phyloP scores from a whole-genome alignment of 1,140 invertebrate genomes.

The Charaxes varanes region DNA sequence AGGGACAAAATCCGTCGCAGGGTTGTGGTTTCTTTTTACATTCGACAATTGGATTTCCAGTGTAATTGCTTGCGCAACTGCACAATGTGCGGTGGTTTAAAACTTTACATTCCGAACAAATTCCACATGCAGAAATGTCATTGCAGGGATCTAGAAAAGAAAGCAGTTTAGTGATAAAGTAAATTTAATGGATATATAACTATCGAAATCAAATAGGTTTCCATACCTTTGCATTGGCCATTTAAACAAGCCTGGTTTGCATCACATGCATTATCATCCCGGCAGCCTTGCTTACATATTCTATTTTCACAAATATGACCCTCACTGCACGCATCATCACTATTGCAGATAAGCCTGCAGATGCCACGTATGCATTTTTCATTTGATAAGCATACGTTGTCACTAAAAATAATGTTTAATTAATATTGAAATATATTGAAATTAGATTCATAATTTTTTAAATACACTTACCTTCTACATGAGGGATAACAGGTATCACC shows the following conservation, averaged over 20 bases:
- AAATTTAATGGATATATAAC: too few relatives aligned
- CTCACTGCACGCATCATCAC: slow-evolving; percentile 84
- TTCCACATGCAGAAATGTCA: slow-evolving; percentile 81
- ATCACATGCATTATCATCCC: slow-evolving; percentile 86
- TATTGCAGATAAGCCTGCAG: slow-evolving; percentile 89
- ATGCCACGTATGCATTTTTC: slow-evolving; percentile 88
- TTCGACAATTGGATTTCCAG: slow-evolving; percentile 86
- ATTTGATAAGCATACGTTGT: slow-evolving; percentile 86
- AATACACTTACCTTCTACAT: slow-evolving; percentile 80
- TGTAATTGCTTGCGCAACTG: slow-evolving; percentile 85
- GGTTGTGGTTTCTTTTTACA: slow-evolving; percentile 79
- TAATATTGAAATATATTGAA: too few relatives aligned
- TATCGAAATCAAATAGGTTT: neutral
- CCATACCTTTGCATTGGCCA: slow-evolving; percentile 84
- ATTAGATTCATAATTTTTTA: slow-evolving; percentile 16
- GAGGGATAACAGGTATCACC: slow-evolving; percentile 82
- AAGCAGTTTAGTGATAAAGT: slow-evolving; percentile 10
- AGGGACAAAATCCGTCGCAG: slow-evolving; percentile 83
- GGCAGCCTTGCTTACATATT: slow-evolving; percentile 88
- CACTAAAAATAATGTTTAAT: slow-evolving; percentile 75
- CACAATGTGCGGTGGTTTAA: slow-evolving; percentile 89
- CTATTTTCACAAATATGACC: slow-evolving; percentile 91
- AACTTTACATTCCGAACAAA: slow-evolving; percentile 88
- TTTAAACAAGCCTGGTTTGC: slow-evolving; percentile 85
- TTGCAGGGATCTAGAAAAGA: slow-evolving; percentile 82